Conservation (phyloP, 2,797 vertebrate genomes). For the Picus viridis region DNA sequence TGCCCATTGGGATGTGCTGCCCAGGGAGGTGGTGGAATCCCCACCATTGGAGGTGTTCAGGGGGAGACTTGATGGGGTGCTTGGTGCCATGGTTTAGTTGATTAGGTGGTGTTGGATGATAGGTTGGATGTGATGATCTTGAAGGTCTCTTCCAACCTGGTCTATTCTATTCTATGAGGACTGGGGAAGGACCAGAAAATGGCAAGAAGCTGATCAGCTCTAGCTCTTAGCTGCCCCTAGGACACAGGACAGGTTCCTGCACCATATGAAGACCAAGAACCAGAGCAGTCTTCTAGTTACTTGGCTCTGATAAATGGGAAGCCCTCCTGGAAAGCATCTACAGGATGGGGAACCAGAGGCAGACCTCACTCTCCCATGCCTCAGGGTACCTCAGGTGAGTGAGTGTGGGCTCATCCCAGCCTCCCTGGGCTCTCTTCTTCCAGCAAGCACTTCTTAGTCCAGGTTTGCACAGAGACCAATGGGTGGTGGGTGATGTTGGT, state of each 20-base stretch:
- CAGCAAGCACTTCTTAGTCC: not conserved
- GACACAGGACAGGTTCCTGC: accelerated
- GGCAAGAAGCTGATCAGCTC: not conserved
- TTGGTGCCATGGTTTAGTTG: too few relatives aligned
- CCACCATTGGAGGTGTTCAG: too few relatives aligned
- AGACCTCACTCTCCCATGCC: not conserved
- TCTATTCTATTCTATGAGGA: too few relatives aligned
- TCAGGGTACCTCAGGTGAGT: not conserved
- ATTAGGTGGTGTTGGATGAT: too few relatives aligned
- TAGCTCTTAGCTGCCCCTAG: not conserved
- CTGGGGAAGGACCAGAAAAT: not conserved
- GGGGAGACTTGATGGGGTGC: too few relatives aligned
- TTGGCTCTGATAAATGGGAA: not conserved
- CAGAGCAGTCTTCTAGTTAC: not conserved
- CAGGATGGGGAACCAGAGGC: not conserved
- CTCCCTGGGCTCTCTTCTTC: too few relatives aligned
- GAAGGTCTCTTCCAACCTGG: too few relatives aligned
- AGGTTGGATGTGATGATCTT: too few relatives aligned
- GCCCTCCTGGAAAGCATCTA: not conserved
- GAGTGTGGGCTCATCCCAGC: not conserved
- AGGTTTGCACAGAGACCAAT: not conserved
- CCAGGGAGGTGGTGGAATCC: too few relatives aligned
- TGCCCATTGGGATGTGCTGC: too few relatives aligned
- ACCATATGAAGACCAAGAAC: not conserved
- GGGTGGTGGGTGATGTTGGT: not conserved